These are phyloP conservation scores for Oncopodura yosiiana DNA, from an alignment of 1,140 invertebrate species.

Conservation along the genomic window DNA sequence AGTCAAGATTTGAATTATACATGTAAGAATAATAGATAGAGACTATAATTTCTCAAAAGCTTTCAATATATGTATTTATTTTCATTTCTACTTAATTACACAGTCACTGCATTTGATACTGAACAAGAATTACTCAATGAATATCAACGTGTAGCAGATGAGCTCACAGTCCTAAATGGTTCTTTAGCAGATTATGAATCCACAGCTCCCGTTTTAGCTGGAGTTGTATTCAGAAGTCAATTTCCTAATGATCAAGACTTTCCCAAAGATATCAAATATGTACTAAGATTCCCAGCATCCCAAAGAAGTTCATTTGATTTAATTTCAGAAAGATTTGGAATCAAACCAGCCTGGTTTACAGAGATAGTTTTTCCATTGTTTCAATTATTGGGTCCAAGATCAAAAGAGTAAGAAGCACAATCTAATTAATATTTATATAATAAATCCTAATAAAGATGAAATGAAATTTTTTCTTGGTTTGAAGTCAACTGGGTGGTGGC, in stretches of 20 bases:
- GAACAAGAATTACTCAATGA: conserved; percentile 16
- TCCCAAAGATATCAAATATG: conserved; percentile 38
- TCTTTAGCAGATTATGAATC: background rate
- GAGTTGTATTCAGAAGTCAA: conserved; percentile 18
- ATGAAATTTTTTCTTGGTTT: conserved; percentile 1
- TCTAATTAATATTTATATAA: conserved; percentile 47
- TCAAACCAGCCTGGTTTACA: conserved; percentile 51
- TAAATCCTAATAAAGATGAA: background rate
- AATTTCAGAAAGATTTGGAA: conserved; percentile 37
- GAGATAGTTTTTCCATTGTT: conserved; percentile 56
- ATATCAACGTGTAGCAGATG: conserved; percentile 5
- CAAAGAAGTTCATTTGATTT: conserved; percentile 44
- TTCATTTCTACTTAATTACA: background rate
- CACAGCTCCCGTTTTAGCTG: conserved; percentile 18
- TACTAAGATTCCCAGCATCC: conserved; percentile 52
- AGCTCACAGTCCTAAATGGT: background rate
- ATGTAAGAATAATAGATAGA: conserved; percentile 11
- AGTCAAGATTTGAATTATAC: conserved; percentile 21
- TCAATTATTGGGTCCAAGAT: conserved; percentile 54
- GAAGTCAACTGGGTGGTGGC: background rate
- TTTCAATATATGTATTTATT: background rate
- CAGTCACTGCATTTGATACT: conserved; percentile 18
- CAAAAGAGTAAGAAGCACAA: conserved; percentile 47
- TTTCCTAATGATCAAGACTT: conserved; percentile 7
- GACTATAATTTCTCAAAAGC: background rate